phyloP scores from a whole-genome alignment of 2,797 vertebrate species.

The Notoglanidium macrostoma region DNA sequence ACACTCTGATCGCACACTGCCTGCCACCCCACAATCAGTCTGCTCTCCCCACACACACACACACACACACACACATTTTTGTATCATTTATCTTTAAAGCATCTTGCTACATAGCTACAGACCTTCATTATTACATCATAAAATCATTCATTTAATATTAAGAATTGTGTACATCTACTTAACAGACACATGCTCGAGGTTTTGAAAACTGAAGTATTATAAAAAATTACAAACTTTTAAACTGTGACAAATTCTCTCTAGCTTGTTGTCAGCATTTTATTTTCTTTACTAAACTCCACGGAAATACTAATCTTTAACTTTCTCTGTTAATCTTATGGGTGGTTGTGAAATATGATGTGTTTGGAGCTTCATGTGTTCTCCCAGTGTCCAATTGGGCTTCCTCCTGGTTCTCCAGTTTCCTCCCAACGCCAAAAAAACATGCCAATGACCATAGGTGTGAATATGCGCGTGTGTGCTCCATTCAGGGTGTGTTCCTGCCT shows the following conservation, averaged over 20 bases:
- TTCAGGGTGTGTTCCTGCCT: neutral
- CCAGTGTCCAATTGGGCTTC: too few relatives aligned
- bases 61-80: neutral
- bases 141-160: neutral
- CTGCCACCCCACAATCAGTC: constrained; percentile 64
- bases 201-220: neutral
- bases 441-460: neutral
- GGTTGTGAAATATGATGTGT: too few relatives aligned
- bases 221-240: too few relatives aligned
- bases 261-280: neutral
- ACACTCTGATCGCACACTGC: constrained; percentile 70
- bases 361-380: neutral
- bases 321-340: neutral
- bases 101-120: neutral
- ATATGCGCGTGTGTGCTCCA: neutral
- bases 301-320: neutral
- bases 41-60: constrained; percentile 4
- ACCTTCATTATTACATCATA: neutral
- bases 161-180: neutral
- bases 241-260: neutral
- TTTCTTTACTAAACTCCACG: neutral
- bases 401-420: neutral
- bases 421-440: neutral
- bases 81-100: neutral
- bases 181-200: neutral